phyloP scores from a whole-genome alignment of 2,113 vertebrate species.

The Rhabdomys dilectus region DNA sequence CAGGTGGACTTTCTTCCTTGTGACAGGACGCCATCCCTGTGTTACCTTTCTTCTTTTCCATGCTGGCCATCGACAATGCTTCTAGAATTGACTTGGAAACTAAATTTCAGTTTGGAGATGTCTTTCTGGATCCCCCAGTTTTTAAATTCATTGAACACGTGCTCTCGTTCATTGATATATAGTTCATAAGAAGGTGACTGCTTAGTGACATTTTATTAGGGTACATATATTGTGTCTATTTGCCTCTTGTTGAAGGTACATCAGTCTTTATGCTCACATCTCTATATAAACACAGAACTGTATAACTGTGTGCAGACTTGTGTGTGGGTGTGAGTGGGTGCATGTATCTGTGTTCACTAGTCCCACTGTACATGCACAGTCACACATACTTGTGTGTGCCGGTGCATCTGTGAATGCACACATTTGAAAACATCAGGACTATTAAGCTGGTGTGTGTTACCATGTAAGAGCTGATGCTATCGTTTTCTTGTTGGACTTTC shows the following conservation, averaged over 20 bases:
- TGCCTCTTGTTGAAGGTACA: not conserved
- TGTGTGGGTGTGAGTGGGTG: not conserved
- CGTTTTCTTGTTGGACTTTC: conserved; percentile 53
- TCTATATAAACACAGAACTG: not conserved
- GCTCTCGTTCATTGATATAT: not conserved
- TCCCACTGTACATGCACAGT: not conserved
- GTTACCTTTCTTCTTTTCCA: not conserved
- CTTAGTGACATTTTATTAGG: not conserved
- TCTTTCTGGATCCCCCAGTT: not conserved
- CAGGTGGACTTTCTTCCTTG: not conserved
- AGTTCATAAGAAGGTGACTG: not conserved
- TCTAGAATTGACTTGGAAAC: not conserved
- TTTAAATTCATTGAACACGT: not conserved
- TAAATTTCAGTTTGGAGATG: not conserved
- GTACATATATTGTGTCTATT: too few relatives aligned
- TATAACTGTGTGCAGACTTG: not conserved
- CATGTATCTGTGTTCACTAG: not conserved
- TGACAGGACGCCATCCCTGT: not conserved
- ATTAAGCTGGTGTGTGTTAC: not conserved
- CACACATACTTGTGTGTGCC: not conserved
- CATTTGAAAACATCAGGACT: not conserved
- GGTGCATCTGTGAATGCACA: not conserved
- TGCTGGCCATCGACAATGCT: not conserved
- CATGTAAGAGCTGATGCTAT: not conserved
- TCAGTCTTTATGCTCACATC: not conserved